phyloP scores from a whole-genome alignment of 2,113 vertebrate genomes.

The Lasiurus cinereus region DNA sequence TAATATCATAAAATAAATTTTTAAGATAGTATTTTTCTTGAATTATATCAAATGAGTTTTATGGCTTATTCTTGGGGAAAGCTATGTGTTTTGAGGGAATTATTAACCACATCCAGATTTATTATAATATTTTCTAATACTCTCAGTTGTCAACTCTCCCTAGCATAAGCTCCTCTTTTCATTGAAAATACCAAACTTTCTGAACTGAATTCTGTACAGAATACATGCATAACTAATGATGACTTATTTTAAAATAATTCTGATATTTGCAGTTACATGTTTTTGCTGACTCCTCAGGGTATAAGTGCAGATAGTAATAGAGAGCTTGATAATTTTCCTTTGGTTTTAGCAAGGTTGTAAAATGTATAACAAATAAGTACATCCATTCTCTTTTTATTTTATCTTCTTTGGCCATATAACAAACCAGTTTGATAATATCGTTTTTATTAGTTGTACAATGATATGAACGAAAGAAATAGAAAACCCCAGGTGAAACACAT shows the following conservation, averaged over 20 bases:
- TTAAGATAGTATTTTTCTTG: neutral
- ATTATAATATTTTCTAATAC: neutral
- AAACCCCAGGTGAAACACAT: conserved; percentile 55
- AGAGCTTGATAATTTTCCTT: neutral
- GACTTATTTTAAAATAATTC: conserved; percentile 18
- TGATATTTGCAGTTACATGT: neutral
- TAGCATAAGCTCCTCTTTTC: neutral
- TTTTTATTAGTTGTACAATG: conserved; percentile 66
- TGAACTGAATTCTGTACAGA: neutral
- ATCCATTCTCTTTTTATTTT: conserved; percentile 41
- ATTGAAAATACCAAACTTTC: conserved; percentile 37
- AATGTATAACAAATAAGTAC: neutral
- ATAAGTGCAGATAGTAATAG: neutral
- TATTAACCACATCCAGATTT: conserved; percentile 7
- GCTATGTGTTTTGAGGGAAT: conserved; percentile 14
- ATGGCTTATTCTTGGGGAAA: neutral
- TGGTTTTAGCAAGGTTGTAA: neutral
- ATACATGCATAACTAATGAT: neutral
- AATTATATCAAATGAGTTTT: conserved; percentile 7
- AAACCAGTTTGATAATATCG: conserved; percentile 38
- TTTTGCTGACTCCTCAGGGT: neutral
- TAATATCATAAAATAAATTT: neutral
- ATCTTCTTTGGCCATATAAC: neutral
- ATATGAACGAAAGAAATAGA: conserved; percentile 16
- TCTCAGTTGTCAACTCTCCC: neutral